Percentiles rank a stretch among this genome's conserved stretches.
phyloP scores from a whole-genome alignment of 2,113 vertebrate genomes.

The Scolopax mira region DNA sequence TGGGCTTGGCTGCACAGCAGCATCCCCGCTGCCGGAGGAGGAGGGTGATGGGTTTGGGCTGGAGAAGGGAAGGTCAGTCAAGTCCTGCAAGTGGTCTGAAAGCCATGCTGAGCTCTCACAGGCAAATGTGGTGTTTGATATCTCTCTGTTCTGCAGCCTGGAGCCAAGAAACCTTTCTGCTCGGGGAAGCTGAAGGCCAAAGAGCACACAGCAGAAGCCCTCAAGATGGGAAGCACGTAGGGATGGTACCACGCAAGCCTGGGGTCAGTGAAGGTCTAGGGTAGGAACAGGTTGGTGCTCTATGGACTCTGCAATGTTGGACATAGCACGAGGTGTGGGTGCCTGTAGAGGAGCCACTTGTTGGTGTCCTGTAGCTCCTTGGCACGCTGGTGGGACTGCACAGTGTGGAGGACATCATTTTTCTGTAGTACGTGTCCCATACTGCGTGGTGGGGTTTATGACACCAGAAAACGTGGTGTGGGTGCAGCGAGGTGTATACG shows the following conservation, averaged over 20 bases:
- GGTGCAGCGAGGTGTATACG: fast-evolving
- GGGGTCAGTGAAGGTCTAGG: not conserved
- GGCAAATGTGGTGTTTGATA: fast-evolving
- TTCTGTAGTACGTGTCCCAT: fast-evolving
- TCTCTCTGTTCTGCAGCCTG: constrained; percentile 30
- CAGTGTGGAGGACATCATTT: not conserved
- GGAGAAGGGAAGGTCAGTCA: not conserved
- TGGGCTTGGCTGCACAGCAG: fast-evolving
- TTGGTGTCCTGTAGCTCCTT: fast-evolving
- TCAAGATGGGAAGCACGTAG: not conserved
- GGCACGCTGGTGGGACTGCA: not conserved
- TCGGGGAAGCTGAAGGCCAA: not conserved
- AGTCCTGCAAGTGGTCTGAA: fast-evolving
- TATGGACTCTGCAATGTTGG: not conserved
- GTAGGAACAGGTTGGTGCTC: fast-evolving
- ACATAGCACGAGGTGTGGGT: fast-evolving
- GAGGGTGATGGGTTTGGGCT: not conserved
- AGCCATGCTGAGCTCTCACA: fast-evolving
- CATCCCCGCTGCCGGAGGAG: fast-evolving
- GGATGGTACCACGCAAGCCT: not conserved
- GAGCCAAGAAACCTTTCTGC: not conserved
- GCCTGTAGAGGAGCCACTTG: not conserved
- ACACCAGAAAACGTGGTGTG: not conserved
- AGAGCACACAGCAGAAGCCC: not conserved
- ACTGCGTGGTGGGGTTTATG: fast-evolving